Evolutionary conservation across 2,888 invertebrate species (phyloP).

Genomic region (Cheiracanthium punctorium): DNA sequence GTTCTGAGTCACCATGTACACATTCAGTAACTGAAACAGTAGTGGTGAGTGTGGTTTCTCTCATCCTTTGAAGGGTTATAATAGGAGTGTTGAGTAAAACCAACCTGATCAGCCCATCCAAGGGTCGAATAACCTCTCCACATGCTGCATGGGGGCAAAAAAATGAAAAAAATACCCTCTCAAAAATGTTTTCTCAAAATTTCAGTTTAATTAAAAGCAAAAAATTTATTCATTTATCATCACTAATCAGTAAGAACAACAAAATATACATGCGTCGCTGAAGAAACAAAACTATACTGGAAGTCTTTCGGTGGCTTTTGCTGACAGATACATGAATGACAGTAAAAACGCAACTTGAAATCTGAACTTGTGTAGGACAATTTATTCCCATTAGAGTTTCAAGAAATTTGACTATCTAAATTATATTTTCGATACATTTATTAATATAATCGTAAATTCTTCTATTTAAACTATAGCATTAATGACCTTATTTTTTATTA

Average conservation of each 20-base stretch:
- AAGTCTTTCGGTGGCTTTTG: conserved; percentile 47
- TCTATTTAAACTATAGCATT: too few species aligned
- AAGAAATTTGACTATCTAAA: too few species aligned
- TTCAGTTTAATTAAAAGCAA: conserved; percentile 53
- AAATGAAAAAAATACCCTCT: conserved; percentile 65
- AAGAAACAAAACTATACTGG: conserved; percentile 20
- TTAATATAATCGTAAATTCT: too few species aligned
- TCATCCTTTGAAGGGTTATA: conserved; percentile 44
- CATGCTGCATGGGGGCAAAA: conserved; percentile 68
- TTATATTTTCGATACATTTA: too few species aligned
- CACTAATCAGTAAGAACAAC: conserved; percentile 58
- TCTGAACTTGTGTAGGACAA: too few species aligned
- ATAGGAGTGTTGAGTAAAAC: conserved; percentile 52
- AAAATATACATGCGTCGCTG: conserved; percentile 55
- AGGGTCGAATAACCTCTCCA: conserved; percentile 71
- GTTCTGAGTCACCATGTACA: too few species aligned
- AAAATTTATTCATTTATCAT: conserved; percentile 49
- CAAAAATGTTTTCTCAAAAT: conserved; percentile 61
- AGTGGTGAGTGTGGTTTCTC: conserved; percentile 39
- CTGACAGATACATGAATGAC: too few species aligned
- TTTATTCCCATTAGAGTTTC: too few species aligned
- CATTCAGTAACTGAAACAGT: too few species aligned
- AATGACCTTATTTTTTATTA: too few species aligned
- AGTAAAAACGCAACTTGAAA: too few species aligned
- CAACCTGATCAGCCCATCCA: conserved; percentile 71